Base-by-base conservation (phyloP, 1,140 invertebrate species). In the Phthorimaea operculella region DNA sequence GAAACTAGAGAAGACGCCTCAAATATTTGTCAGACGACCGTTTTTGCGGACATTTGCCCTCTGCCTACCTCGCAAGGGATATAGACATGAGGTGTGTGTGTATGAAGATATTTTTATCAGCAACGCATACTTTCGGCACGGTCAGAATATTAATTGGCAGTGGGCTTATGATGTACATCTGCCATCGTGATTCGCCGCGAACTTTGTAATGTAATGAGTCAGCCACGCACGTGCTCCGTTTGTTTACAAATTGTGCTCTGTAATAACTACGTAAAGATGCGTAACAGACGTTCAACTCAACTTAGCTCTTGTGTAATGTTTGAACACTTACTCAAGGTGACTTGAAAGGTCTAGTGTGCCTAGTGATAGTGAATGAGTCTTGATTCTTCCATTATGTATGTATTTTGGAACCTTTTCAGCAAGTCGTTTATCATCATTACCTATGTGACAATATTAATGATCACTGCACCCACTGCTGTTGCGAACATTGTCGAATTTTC, bases 231-330 rank as follows among this genome's bases (percentile, higher is more conserved):
- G 77, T 78, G 76, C 70, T 71, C 55, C 49, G 67, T 70, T 74
- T 83, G 76, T 80, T 80, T 80, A 80, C 76, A 79, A 71, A 75
- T 69, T 69, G 66, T 74, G 68, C 74, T 71, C 69, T 73, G 76
- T 77, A 77, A 76, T 66, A 68, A 63, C 54, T 53, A 52, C 59
- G 59, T 64, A 63, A 64, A 68, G 54, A 71, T 66, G 62, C 58
- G 58, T 68, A 68, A 71, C 66, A 64, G 61, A 47, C 59, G 58
- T 63, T 64, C 60, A 65, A 59, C 62, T 64, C 60, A 65, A 59
- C 49, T 64, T 63, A 60, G 44, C 12, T 9, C 14, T 47, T 47
- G 44, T 47, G 44, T 47, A 47, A 47, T 47, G 15, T 47, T 4
- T 15, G 15, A 17, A 14, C 15, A 47, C 44, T 15, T 47, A 47